Conservation (phyloP, 2,113 vertebrate genomes). For the Geothlypis trichas region DNA sequence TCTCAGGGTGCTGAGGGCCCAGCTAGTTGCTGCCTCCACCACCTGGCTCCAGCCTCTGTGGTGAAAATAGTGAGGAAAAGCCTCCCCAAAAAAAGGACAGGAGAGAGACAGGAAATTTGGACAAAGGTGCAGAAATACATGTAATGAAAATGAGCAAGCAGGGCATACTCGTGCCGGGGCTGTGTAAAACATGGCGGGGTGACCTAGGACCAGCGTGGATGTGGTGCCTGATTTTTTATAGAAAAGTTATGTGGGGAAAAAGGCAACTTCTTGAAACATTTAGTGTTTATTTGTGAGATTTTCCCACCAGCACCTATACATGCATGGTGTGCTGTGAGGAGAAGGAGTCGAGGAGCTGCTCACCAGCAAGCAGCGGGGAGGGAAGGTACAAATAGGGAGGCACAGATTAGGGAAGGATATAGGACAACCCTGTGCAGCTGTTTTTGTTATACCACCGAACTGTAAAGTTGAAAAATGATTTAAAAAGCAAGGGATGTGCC, state of each 20-base stretch:
- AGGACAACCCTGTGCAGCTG: background rate
- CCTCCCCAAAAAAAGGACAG: background rate
- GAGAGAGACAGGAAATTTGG: accelerated
- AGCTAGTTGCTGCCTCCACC: accelerated
- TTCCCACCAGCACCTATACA: background rate
- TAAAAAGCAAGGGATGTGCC: constrained; percentile 11
- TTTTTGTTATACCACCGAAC: constrained; percentile 41
- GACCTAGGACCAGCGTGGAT: accelerated
- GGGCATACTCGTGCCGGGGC: accelerated
- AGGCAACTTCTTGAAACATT: background rate
- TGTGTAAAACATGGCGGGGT: background rate
- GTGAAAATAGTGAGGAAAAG: background rate
- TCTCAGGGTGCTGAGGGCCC: background rate
- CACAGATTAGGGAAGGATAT: background rate
- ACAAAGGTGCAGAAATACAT: accelerated
- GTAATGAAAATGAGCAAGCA: accelerated
- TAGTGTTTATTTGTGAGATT: background rate
- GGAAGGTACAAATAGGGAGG: background rate
- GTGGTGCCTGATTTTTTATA: accelerated
- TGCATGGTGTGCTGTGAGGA: accelerated
- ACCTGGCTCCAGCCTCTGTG: accelerated
- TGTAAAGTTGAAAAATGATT: constrained; percentile 33
- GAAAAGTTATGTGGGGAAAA: background rate
- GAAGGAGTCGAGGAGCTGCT: background rate
- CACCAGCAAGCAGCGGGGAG: background rate